Percentiles rank a stretch among this genome's conserved stretches.
These are phyloP conservation scores for Brachycybe producta DNA, from an alignment of 2,888 invertebrate species.

Conservation along the genomic window DNA sequence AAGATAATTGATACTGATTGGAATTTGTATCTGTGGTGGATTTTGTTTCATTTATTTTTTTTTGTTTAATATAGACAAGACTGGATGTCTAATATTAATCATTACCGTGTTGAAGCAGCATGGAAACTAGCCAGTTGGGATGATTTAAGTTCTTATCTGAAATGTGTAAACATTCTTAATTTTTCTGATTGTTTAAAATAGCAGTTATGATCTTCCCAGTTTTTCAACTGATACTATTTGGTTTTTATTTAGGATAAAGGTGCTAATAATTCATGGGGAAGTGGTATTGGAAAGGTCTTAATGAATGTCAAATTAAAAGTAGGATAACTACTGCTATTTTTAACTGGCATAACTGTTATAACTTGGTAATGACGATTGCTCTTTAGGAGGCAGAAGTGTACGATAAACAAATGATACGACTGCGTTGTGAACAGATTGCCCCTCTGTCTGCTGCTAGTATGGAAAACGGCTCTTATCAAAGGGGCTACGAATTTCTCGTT, in stretches of 20 bases:
- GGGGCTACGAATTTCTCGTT: constrained; percentile 56
- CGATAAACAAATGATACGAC: constrained; percentile 27
- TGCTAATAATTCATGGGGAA: constrained; percentile 49
- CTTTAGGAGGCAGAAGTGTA: neutral
- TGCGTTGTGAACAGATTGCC: constrained; percentile 35
- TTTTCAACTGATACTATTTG: neutral
- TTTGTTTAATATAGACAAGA: constrained; percentile 18
- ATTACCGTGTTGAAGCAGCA: constrained; percentile 64
- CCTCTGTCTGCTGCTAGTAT: constrained; percentile 54
- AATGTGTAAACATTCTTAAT: constrained; percentile 1
- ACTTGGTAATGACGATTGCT: too few species aligned
- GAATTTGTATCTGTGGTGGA: neutral
- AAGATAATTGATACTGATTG: too few species aligned
- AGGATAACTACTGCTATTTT: too few species aligned
- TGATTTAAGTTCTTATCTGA: constrained; percentile 44
- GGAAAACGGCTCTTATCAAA: constrained; percentile 60
- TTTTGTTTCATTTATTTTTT: constrained; percentile 35
- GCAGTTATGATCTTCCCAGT: neutral
- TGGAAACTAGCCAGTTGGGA: constrained; percentile 78
- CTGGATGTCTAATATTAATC: constrained; percentile 36
- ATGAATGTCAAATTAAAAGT: constrained; percentile 36
- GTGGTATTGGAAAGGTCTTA: constrained; percentile 57
- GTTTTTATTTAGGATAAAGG: constrained; percentile 16
- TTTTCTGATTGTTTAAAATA: neutral
- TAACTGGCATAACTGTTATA: too few species aligned